A percentile compares a stretch with the other conserved stretches of the same genome.
These are phyloP conservation scores for Drosophila atripex DNA, from an alignment of 2,888 invertebrate species.

Conservation along the genomic window DNA sequence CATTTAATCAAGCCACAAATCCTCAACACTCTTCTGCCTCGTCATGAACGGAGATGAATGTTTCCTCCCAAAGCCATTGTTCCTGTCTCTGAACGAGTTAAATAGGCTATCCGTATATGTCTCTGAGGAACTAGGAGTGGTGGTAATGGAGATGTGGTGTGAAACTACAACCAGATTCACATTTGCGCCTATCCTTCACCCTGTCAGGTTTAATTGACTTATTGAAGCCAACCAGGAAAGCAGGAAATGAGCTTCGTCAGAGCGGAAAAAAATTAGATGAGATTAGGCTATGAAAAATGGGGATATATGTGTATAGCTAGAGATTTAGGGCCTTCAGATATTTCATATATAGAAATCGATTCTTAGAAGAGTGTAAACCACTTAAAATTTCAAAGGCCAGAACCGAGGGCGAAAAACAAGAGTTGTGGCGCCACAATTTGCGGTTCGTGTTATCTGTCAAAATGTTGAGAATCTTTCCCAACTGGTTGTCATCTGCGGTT, in stretches of 20 bases:
- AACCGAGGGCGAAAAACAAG: neutral
- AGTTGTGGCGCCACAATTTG: neutral
- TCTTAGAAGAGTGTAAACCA: neutral
- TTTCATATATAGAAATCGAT: too few species aligned
- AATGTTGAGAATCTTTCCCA: constrained; percentile 21
- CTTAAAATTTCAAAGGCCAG: neutral
- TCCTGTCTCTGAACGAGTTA: constrained; percentile 27
- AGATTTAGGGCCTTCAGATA: neutral
- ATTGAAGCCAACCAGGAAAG: constrained; percentile 13
- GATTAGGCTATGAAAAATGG: neutral
- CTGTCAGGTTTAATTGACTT: constrained; percentile 45
- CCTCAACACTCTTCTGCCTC: constrained; percentile 25
- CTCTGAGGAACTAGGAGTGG: neutral
- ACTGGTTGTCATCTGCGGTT: constrained; percentile 31
- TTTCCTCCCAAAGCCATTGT: constrained; percentile 14
- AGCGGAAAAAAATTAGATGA: too few species aligned
- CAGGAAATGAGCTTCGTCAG: neutral
- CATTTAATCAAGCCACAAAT: constrained; percentile 14
- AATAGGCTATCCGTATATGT: neutral
- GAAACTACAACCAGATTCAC: constrained; percentile 31
- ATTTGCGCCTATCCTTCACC: constrained; percentile 26
- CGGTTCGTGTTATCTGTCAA: constrained; percentile 20
- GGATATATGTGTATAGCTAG: neutral
- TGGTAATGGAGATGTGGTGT: constrained; percentile 4
- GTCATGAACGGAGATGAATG: constrained; percentile 38